These are phyloP conservation scores for Gallinago nigripennis DNA, from an alignment of 2,797 vertebrate species.

Conservation along the genomic window DNA sequence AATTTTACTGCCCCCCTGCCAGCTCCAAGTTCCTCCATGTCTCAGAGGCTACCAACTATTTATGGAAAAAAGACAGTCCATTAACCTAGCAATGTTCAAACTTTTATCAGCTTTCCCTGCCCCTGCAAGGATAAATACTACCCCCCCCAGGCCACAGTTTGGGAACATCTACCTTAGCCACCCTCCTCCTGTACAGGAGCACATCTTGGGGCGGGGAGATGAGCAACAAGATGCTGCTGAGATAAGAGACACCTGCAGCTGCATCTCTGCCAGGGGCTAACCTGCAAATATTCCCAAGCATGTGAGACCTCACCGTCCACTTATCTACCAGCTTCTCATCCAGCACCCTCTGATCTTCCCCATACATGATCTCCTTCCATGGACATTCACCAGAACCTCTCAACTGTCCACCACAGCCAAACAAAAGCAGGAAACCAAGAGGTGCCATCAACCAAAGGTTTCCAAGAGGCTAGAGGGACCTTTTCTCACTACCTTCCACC, in stretches of 20 bases:
- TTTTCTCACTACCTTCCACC: neutral
- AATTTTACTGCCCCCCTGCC: neutral
- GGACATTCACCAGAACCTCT: neutral
- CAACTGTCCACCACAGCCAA: neutral
- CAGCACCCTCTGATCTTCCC: neutral
- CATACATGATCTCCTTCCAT: neutral
- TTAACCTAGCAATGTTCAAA: neutral
- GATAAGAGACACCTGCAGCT: neutral
- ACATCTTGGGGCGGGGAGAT: neutral
- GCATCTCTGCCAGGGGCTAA: neutral
- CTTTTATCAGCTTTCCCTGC: neutral
- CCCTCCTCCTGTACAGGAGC: neutral
- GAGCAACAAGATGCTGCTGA: neutral
- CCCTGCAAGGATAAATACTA: neutral
- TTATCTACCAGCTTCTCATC: neutral
- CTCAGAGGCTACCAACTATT: neutral
- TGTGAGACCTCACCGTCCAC: rapidly evolving
- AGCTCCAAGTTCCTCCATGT: neutral
- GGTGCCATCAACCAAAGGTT: neutral
- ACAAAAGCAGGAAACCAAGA: neutral
- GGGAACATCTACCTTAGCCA: neutral
- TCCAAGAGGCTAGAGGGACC: neutral
- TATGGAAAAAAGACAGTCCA: neutral
- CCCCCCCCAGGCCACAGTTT: neutral
- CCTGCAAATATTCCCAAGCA: neutral